Percentiles rank a stretch among this genome's conserved stretches.
phyloP scores from a whole-genome alignment of 1,140 invertebrate genomes.

The Triops cancriformis region DNA sequence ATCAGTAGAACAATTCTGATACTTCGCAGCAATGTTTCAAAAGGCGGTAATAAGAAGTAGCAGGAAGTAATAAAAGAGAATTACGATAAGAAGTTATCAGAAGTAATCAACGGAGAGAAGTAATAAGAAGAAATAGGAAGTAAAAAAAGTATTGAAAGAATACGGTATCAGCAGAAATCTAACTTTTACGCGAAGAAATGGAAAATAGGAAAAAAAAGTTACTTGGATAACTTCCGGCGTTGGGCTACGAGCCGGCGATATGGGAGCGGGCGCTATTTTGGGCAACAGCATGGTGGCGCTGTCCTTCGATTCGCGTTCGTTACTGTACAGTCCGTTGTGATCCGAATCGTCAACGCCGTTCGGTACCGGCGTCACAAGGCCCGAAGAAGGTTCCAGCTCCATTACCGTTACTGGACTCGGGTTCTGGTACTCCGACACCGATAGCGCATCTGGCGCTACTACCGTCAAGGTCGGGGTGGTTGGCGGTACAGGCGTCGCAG shows the following conservation, averaged over 20 bases:
- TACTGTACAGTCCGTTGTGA: not conserved
- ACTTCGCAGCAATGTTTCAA: too few species aligned
- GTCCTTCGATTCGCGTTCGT: not conserved
- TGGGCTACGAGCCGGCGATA: constrained; percentile 37
- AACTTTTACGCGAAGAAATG: too few species aligned
- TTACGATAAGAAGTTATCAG: too few species aligned
- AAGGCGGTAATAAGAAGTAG: too few species aligned
- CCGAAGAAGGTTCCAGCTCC: not conserved
- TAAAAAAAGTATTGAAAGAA: too few species aligned
- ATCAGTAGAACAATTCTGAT: too few species aligned
- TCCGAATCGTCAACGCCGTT: constrained; percentile 15
- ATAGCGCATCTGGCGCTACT: not conserved
- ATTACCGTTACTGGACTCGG: not conserved
- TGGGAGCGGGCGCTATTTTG: constrained; percentile 33
- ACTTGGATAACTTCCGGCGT: constrained; percentile 42
- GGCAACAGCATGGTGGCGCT: constrained; percentile 19
- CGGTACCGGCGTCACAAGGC: not conserved
- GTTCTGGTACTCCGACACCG: not conserved
- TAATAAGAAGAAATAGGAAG: too few species aligned
- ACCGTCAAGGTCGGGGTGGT: not conserved
- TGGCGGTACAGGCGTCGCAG: not conserved
- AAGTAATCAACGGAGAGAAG: too few species aligned
- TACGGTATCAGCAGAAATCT: not conserved
- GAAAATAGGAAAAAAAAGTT: constrained; percentile 19
- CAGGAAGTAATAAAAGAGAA: too few species aligned